phyloP scores from a whole-genome alignment of 2,113 vertebrate species.

The Tragelaphus buxtoni region DNA sequence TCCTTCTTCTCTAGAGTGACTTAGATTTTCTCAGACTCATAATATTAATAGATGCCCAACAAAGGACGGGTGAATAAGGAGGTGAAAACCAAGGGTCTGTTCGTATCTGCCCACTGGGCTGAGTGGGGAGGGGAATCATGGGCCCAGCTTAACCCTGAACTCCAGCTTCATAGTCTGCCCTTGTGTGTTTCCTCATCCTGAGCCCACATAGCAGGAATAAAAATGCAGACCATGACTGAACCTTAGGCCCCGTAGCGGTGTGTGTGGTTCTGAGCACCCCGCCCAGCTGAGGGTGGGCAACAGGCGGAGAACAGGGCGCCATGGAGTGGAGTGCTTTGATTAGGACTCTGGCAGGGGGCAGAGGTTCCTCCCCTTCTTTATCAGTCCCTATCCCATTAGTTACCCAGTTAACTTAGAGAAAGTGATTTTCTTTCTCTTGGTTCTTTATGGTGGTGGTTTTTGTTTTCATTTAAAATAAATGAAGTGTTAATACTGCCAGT shows the following conservation, averaged over 20 bases:
- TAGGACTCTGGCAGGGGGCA: neutral
- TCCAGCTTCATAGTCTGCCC: neutral
- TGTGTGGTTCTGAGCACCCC: neutral
- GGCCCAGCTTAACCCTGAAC: neutral
- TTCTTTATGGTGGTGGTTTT: neutral
- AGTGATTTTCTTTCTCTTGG: neutral
- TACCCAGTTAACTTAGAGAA: neutral
- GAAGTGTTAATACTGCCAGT: neutral
- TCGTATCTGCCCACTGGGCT: accelerated
- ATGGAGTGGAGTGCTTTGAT: neutral
- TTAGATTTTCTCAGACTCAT: neutral
- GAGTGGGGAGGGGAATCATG: neutral
- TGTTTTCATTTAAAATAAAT: constrained; percentile 38
- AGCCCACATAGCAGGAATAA: neutral
- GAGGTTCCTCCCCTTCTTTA: neutral
- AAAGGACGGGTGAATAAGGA: neutral
- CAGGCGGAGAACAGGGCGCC: neutral
- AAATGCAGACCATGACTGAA: neutral
- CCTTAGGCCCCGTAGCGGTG: neutral
- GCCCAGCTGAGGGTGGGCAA: neutral
- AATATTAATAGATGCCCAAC: neutral
- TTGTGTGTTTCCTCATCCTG: neutral
- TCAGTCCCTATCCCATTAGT: neutral
- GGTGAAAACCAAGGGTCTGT: neutral
- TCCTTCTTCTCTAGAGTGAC: neutral